Evolutionary conservation across 30 jellyfish, hydroid and myxozoan genomes (phyloP).

Genomic region (Haliclystus octoradiatus): DNA sequence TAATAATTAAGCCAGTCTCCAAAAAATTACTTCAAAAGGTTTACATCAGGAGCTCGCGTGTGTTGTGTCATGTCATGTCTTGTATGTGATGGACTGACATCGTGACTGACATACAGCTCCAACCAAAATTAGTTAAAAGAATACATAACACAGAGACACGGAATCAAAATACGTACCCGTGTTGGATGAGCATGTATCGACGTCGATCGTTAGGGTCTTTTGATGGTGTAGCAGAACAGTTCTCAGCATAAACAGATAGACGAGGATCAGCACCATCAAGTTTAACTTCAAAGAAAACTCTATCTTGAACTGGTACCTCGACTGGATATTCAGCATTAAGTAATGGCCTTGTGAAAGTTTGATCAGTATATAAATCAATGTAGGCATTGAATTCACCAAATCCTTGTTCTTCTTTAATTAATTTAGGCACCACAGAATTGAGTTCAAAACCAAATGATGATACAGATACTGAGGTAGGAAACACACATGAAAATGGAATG

Average conservation of each 20-base stretch:
- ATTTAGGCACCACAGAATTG: constrained; percentile 35
- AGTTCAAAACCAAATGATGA: constrained; percentile 66
- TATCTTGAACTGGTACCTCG: constrained; percentile 58
- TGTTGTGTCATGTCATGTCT: too few relatives aligned
- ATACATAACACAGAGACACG: not conserved
- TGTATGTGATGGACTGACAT: too few relatives aligned
- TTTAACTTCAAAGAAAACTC: constrained; percentile 62
- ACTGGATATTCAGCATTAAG: constrained; percentile 29
- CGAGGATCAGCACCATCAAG: constrained; percentile 54
- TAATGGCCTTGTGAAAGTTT: constrained; percentile 25
- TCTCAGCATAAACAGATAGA: constrained; percentile 54
- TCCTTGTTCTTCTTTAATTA: constrained; percentile 64
- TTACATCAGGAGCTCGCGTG: too few relatives aligned
- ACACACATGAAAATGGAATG: constrained; percentile 70
- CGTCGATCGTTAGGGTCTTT: constrained; percentile 34
- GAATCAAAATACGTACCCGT: constrained; percentile 34
- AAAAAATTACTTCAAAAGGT: too few relatives aligned
- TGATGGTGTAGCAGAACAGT: constrained; percentile 77
- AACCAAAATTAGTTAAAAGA: too few relatives aligned
- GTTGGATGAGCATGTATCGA: constrained; percentile 35
- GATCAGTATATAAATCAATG: constrained; percentile 37
- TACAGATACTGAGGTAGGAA: constrained; percentile 60
- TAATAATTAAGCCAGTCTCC: too few relatives aligned
- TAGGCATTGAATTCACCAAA: constrained; percentile 44
- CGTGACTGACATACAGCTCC: too few relatives aligned